These are phyloP conservation scores for Meriones unguiculatus DNA, from an alignment of 2,113 vertebrate species.

Conservation along the genomic window DNA sequence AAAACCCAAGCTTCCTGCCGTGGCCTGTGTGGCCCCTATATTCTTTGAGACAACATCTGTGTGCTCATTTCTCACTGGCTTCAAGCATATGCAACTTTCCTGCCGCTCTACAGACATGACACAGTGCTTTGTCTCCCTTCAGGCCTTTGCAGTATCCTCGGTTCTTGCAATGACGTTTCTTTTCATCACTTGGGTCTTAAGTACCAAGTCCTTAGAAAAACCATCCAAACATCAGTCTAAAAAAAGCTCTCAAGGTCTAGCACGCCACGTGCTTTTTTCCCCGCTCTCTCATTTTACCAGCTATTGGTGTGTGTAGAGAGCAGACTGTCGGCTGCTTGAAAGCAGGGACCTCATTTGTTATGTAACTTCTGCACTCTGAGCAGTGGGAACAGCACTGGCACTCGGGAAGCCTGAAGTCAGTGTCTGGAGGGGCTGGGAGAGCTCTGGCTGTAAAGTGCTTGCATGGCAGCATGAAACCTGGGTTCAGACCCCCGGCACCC, in stretches of 20 bases:
- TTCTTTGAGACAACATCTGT: rapidly evolving
- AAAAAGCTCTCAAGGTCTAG: neutral
- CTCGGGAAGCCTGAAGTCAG: neutral
- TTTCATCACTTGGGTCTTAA: neutral
- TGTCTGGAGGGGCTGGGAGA: neutral
- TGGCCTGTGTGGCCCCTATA: neutral
- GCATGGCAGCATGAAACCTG: neutral
- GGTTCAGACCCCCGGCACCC: neutral
- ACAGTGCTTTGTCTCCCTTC: neutral
- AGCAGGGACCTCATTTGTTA: neutral
- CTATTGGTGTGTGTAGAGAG: neutral
- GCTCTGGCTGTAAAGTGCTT: neutral
- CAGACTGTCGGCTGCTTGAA: neutral
- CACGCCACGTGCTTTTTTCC: no score
- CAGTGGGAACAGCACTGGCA: neutral
- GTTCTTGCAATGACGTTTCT: neutral
- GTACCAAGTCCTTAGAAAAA: neutral
- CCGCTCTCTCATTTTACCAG: neutral
- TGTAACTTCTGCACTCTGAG: neutral
- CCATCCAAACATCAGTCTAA: neutral
- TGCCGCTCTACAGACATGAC: neutral
- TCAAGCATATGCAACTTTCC: rapidly evolving
- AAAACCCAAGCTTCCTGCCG: neutral
- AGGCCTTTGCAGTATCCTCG: neutral
- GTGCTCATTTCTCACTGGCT: rapidly evolving